Percentiles rank a stretch among this genome's conserved stretches.
These are phyloP conservation scores for Venustoraphidia nigricollis DNA, from an alignment of 2,888 invertebrate species.

Conservation along the genomic window DNA sequence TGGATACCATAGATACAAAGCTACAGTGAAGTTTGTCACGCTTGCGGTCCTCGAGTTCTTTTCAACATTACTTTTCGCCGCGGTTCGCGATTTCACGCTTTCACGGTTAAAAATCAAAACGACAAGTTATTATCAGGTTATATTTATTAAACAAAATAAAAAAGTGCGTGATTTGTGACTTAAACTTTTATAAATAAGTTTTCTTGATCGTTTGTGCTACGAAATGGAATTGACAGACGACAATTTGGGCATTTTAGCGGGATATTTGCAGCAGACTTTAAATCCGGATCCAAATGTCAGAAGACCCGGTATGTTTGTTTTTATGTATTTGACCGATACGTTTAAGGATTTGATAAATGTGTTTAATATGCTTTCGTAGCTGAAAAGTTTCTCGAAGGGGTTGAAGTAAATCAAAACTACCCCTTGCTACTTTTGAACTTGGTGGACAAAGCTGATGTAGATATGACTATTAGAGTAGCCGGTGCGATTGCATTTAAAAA, in stretches of 20 bases:
- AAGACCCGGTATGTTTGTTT: conserved; percentile 56
- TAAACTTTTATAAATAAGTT: no score
- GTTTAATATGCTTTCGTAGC: conserved; percentile 38
- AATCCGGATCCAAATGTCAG: conserved; percentile 68
- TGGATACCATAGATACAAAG: no score
- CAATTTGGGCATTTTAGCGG: conserved; percentile 65
- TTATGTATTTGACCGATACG: background rate
- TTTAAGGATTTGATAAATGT: background rate
- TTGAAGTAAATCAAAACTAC: conserved; percentile 84
- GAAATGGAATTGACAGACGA: conserved; percentile 80
- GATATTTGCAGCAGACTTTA: conserved; percentile 77
- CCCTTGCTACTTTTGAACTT: conserved; percentile 72
- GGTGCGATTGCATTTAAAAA: conserved; percentile 95
- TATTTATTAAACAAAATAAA: no score
- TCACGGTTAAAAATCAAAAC: no score
- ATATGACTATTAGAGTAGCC: conserved; percentile 70
- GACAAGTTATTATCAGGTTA: no score
- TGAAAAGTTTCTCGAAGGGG: conserved; percentile 79
- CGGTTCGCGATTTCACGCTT: no score
- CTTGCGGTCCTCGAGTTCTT: no score
- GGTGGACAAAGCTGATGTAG: conserved; percentile 67
- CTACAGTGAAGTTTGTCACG: no score
- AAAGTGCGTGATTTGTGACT: no score
- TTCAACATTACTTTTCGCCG: no score
- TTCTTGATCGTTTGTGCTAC: background rate